These are phyloP conservation scores for Numida meleagris DNA, from an alignment of 2,113 vertebrate species.

Conservation along the genomic window DNA sequence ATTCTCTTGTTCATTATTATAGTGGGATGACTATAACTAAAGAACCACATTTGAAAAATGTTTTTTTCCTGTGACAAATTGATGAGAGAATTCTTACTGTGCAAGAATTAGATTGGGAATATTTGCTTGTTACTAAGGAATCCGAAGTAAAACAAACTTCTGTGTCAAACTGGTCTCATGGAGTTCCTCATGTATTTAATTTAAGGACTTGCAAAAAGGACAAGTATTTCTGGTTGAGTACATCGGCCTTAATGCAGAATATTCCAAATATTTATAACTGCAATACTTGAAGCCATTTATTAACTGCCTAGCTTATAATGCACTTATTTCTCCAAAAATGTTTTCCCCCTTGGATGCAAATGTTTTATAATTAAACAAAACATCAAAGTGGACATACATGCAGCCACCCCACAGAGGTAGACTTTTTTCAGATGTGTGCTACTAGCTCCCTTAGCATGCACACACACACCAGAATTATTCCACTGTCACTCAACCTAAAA, in stretches of 20 bases:
- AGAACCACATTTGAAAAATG: neutral
- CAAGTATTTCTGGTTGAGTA: accelerated
- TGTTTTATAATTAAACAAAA: neutral
- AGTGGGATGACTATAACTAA: neutral
- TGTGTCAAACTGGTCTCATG: neutral
- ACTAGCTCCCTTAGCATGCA: neutral
- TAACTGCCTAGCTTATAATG: neutral
- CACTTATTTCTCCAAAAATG: neutral
- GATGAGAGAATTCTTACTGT: neutral
- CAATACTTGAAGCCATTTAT: neutral
- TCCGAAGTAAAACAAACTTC: neutral
- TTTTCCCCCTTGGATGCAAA: accelerated
- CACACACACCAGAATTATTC: neutral
- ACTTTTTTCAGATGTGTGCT: neutral
- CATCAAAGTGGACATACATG: neutral
- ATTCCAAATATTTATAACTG: neutral
- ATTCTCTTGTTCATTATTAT: neutral
- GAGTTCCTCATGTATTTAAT: neutral
- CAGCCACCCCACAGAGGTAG: neutral
- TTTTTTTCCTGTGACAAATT: neutral
- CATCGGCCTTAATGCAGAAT: neutral
- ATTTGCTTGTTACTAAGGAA: neutral
- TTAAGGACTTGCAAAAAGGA: neutral
- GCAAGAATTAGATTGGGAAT: neutral
- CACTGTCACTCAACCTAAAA: neutral